phyloP scores from a whole-genome alignment of 2,113 vertebrate species.

The Myotis davidii region DNA sequence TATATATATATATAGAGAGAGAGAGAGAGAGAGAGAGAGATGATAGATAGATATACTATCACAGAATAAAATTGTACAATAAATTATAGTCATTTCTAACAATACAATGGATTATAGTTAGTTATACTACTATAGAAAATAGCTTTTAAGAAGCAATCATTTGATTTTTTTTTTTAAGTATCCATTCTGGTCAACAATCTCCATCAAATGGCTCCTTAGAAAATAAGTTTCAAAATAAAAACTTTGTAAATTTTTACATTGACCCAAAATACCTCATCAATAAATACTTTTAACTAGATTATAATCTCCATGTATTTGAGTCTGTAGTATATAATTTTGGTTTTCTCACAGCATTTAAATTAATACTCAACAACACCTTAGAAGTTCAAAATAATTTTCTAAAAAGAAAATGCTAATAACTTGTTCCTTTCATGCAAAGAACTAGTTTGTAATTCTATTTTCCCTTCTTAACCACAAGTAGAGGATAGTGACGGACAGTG shows the following conservation, averaged over 20 bases:
- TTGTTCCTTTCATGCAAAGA: neutral
- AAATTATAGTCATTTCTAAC: conserved; percentile 48
- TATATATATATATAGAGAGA: neutral
- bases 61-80: conserved; percentile 47
- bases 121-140: neutral
- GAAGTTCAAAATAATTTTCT: neutral
- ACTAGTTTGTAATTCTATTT: neutral
- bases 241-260: neutral
- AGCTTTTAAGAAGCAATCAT: neutral
- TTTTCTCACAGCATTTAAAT: neutral
- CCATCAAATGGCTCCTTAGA: neutral
- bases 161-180: neutral
- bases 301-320: neutral
- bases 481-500: neutral
- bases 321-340: neutral
- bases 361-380: neutral
- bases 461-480: neutral
- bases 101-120: neutral
- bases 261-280: neutral
- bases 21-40: too few relatives aligned
- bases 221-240: neutral
- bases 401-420: neutral
- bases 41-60: neutral
- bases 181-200: neutral
- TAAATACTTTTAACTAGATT: neutral